Evolutionary conservation across 1,140 invertebrate species (phyloP), one percentile per base, ranked within the genome.

Genomic region (Saccostrea glomerata): DNA sequence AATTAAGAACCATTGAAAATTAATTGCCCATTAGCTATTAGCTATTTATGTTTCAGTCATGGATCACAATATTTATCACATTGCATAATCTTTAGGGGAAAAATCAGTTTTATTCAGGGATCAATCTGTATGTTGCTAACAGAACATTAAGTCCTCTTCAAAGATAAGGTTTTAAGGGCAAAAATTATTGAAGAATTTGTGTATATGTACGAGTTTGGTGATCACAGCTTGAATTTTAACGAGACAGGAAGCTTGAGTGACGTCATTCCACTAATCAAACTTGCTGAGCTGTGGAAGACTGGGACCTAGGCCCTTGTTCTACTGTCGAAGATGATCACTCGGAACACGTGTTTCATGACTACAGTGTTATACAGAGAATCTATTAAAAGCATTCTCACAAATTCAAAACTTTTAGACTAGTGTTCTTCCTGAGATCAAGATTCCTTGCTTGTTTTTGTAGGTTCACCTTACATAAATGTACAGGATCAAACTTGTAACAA

Each of bases 171-270:
- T 77, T 77, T 77, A 12, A 77, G 70, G 70, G 25, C 70, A 77
- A 77, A 77, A 36, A 77, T 77, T 25, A 77, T 77, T 77, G 70
- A 77, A 77, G 23, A 77, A 77, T 30, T 30, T 77, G 70, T 77
- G 70, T 15, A 47, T 47, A 40, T 77, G 70, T 77, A 36, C 25
- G 23, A 36, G 70, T 77, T 77, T 77, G 70, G 30, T 77, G 70
- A 77, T 77, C 70, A 77, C 25, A 77, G 70, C 70, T 30, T 77
- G 25, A 77, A 77, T 77, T 9, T 77, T 12, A 77, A 77, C 25
- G 17, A 77, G 23, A 77, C 70, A 77, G 70, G 70, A 77, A 77
- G 30, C 30, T 77, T 12, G 13, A 13, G 15, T 77, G 70, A 77
- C 70, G 70, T 77, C 70, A 77, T 30, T 36, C 25, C 11, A 7